Conservation (phyloP, 2,113 vertebrate species). For the Brevimyrus niger region DNA sequence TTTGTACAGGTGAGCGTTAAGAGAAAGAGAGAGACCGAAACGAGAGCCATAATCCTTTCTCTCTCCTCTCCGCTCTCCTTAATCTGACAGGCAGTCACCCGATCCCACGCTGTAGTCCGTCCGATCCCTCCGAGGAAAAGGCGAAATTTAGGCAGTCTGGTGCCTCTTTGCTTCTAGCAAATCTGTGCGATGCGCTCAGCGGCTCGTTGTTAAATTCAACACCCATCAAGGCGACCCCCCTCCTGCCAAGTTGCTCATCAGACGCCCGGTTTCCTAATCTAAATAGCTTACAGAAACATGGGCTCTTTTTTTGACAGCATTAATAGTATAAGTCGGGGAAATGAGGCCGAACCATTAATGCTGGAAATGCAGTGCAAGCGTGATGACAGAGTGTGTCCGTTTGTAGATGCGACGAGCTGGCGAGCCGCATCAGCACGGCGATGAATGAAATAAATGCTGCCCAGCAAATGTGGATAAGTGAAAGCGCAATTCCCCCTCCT, state of each 20-base stretch:
- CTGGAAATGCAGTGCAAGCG: not conserved
- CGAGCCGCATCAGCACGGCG: not conserved
- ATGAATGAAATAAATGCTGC: not conserved
- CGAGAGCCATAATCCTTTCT: constrained; percentile 61
- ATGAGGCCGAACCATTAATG: not conserved
- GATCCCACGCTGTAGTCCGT: constrained; percentile 12
- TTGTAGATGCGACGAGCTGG: not conserved
- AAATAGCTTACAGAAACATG: not conserved
- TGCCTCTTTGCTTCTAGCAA: too few species aligned
- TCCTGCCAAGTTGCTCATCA: constrained; percentile 13
- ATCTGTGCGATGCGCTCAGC: not conserved
- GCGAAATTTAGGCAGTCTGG: not conserved
- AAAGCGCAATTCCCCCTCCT: not conserved
- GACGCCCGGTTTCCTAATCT: not conserved
- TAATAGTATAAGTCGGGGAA: not conserved
- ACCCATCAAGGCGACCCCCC: not conserved
- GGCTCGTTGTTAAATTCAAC: not conserved
- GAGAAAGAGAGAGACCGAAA: constrained; percentile 56
- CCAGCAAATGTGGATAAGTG: not conserved
- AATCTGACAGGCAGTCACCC: not conserved
- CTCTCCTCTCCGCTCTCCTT: constrained; percentile 27
- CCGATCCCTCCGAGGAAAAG: constrained; percentile 12
- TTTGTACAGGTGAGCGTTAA: constrained; percentile 65
- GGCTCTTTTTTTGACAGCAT: not conserved
- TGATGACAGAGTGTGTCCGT: not conserved